Evolutionary conservation across 2,797 vertebrate genomes (phyloP).

Genomic region (Vultur gryphus): DNA sequence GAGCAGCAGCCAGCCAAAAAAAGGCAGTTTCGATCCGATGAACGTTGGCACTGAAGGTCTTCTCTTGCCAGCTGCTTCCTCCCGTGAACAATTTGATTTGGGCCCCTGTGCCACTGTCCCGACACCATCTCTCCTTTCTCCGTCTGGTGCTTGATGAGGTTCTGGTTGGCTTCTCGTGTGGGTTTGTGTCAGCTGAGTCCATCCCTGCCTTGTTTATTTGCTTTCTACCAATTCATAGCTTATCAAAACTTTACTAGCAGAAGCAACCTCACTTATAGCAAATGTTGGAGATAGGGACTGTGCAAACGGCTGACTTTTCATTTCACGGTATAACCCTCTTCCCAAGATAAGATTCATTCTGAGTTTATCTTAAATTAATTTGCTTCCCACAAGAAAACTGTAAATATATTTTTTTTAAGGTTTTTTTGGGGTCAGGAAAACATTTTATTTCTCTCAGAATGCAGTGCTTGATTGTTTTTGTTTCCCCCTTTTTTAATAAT

Average conservation of each 20-base stretch:
- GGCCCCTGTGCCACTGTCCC: background rate
- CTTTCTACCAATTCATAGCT: background rate
- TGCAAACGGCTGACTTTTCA: background rate
- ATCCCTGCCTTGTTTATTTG: background rate
- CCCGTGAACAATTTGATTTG: background rate
- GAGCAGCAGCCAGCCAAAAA: background rate
- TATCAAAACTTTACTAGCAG: background rate
- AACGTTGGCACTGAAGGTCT: background rate
- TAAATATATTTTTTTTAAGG: background rate
- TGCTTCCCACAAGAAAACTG: background rate
- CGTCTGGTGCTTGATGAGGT: background rate
- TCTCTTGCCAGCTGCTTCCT: background rate
- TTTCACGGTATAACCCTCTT: background rate
- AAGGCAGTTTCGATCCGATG: background rate
- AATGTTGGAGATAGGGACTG: rapidly evolving
- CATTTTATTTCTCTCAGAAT: background rate
- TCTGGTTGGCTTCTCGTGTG: background rate
- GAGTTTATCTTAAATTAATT: background rate
- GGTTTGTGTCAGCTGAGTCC: background rate
- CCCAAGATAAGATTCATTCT: background rate
- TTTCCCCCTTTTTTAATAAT: background rate
- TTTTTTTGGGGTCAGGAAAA: background rate
- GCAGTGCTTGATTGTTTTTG: background rate
- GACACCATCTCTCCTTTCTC: background rate
- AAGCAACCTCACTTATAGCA: background rate